These are phyloP conservation scores for Netelia fuscicornis DNA, from an alignment of 2,888 invertebrate species.

Conservation along the genomic window DNA sequence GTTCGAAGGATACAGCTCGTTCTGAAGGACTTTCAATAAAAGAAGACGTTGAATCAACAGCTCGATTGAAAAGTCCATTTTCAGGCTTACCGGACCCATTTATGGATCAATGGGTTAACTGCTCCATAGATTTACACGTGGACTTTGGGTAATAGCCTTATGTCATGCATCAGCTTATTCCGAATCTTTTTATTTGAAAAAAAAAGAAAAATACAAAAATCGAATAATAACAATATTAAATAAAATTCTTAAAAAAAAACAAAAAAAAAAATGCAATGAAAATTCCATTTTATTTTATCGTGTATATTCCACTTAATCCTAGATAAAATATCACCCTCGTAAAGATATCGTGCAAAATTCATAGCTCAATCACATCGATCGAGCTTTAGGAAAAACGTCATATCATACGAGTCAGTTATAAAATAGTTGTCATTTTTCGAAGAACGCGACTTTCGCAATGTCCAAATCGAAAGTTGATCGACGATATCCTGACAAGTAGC, in stretches of 20 bases:
- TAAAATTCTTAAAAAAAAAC: too few relatives aligned
- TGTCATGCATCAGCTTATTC: not conserved
- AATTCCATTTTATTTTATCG: too few relatives aligned
- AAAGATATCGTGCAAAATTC: too few relatives aligned
- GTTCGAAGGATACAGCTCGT: conserved; percentile 37
- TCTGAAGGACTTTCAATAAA: conserved; percentile 32
- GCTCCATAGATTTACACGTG: conserved; percentile 9
- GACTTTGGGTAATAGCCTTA: not conserved
- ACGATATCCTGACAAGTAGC: too few relatives aligned
- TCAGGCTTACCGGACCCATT: conserved; percentile 2
- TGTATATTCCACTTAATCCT: too few relatives aligned
- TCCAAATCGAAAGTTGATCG: not conserved
- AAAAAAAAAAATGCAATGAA: too few relatives aligned
- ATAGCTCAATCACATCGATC: too few relatives aligned
- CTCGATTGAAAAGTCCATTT: not conserved
- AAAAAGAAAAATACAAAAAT: not conserved
- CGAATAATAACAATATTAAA: too few relatives aligned
- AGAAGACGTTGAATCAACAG: conserved; percentile 9
- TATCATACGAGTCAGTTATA: not conserved
- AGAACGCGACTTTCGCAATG: not conserved
- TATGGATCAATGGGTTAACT: not conserved
- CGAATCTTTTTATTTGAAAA: not conserved
- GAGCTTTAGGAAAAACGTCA: too few relatives aligned
- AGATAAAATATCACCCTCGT: too few relatives aligned
- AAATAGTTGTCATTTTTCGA: not conserved